Conservation (phyloP, 2,113 vertebrate genomes). For the Procavia capensis region DNA sequence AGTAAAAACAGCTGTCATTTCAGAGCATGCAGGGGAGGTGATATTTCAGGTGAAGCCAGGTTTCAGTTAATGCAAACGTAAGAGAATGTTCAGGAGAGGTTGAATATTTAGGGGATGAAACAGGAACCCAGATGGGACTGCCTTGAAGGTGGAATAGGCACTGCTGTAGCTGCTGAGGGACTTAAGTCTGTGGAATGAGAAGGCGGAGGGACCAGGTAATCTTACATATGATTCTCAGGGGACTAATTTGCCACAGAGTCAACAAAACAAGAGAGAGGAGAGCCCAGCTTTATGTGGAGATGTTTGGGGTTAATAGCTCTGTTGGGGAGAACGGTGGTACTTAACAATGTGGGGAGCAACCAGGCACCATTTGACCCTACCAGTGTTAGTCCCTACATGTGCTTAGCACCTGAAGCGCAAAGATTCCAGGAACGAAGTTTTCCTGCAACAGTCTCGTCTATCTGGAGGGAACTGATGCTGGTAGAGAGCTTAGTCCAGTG, state of each 20-base stretch:
- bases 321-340: not conserved
- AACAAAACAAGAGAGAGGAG: not conserved
- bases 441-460: not conserved
- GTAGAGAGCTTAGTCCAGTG: accelerated
- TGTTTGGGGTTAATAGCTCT: not conserved
- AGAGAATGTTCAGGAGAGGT: not conserved
- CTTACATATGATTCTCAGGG: not conserved
- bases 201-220: not conserved
- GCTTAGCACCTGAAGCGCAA: not conserved
- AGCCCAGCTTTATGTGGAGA: accelerated
- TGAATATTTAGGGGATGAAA: not conserved
- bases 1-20: not conserved
- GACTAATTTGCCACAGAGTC: not conserved
- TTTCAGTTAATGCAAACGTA: not conserved
- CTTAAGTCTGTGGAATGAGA: not conserved
- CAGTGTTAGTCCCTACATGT: accelerated
- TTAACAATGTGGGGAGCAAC: not conserved
- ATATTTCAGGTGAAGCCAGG: accelerated
- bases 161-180: accelerated
- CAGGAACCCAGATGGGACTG: not conserved
- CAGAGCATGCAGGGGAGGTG: accelerated
- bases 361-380: not conserved
- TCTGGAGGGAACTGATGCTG: not conserved
- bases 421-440: accelerated
- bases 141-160: not conserved